Conservation (phyloP, 2,797 vertebrate genomes). For the Malurus leucopterus region DNA sequence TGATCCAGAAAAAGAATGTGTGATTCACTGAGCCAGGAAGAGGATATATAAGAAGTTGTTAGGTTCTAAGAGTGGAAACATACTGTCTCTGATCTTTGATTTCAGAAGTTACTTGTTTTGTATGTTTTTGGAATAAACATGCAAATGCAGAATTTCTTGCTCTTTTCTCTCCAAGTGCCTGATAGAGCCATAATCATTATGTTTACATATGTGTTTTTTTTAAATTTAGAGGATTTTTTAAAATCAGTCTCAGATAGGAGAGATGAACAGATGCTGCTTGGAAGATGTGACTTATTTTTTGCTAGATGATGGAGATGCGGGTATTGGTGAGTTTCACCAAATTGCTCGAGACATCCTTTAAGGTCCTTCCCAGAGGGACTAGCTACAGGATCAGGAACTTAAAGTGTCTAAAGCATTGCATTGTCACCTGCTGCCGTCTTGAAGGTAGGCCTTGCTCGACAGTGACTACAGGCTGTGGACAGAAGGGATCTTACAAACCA, state of each 20-base stretch:
- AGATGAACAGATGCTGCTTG: neutral
- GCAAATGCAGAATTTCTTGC: neutral
- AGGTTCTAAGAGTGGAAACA: neutral
- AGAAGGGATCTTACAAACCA: neutral
- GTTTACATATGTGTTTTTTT: neutral
- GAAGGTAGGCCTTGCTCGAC: neutral
- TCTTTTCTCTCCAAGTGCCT: neutral
- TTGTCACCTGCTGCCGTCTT: neutral
- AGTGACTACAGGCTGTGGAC: neutral
- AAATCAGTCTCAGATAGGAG: neutral
- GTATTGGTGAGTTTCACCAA: neutral
- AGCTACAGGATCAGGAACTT: neutral
- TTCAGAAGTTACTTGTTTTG: neutral
- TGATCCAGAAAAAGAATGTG: neutral
- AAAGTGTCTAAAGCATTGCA: neutral
- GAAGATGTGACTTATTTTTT: neutral
- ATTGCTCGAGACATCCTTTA: neutral
- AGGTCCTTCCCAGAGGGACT: neutral
- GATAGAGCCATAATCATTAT: neutral
- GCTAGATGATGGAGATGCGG: neutral
- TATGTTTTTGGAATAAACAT: neutral
- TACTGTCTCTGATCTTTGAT: neutral
- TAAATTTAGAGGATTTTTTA: neutral
- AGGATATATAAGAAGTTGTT: neutral
- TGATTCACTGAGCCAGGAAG: constrained; percentile 9